phyloP scores from a whole-genome alignment of 2,888 invertebrate genomes.

The Apodemia mormo region DNA sequence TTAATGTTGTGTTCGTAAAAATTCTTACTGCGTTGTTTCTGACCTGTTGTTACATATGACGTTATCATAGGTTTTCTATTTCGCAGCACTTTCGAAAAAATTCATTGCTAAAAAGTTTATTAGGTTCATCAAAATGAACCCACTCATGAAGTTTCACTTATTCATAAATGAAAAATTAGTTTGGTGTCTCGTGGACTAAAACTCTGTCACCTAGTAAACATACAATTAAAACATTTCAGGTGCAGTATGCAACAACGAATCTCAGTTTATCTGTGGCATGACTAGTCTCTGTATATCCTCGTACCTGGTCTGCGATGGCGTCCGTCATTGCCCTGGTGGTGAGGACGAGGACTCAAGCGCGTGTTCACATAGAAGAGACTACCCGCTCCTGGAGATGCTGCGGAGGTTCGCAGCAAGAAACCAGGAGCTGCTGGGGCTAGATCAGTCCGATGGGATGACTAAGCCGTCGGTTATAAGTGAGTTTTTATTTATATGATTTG shows the following conservation, averaged over 20 bases:
- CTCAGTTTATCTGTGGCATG: slow-evolving; percentile 65
- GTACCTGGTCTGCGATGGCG: slow-evolving; percentile 85
- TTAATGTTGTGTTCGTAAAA: no score
- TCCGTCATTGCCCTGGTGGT: slow-evolving; percentile 84
- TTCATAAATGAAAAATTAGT: no score
- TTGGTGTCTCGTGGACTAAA: not conserved
- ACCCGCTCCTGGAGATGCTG: slow-evolving; percentile 67
- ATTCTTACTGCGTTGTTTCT: no score
- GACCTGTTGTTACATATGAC: no score
- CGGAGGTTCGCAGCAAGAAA: slow-evolving; percentile 68
- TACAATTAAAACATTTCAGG: slow-evolving; percentile 48
- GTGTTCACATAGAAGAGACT: slow-evolving; percentile 64
- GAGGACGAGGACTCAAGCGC: slow-evolving; percentile 78
- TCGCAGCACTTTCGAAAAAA: no score
- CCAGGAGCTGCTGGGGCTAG: slow-evolving; percentile 68
- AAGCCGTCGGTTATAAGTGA: slow-evolving; percentile 76
- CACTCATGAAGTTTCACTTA: no score
- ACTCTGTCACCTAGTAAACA: not conserved
- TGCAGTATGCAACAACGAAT: slow-evolving; percentile 63
- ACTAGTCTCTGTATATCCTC: slow-evolving; percentile 84
- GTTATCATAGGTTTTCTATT: no score
- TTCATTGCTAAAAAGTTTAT: no score
- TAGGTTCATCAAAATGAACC: no score
- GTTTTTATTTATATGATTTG: slow-evolving; percentile 36
- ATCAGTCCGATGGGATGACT: slow-evolving; percentile 64